These are phyloP conservation scores for Pelagia noctiluca DNA, from an alignment of 30 jellyfish, hydroid and myxozoan genomes.

Conservation along the genomic window DNA sequence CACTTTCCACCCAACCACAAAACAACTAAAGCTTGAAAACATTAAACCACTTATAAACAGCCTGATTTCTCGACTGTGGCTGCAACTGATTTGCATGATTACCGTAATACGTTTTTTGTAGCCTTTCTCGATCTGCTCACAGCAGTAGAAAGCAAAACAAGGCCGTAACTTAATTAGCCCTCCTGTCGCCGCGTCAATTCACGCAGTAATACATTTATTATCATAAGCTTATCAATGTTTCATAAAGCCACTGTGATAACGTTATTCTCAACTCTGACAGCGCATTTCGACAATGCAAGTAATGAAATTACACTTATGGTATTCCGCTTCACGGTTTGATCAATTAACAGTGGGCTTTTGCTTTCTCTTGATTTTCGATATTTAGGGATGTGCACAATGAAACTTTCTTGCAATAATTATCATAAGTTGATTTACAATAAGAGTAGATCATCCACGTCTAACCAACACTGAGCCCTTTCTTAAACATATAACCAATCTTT, in stretches of 20 bases:
- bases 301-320: too few species aligned
- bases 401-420: too few species aligned
- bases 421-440: too few species aligned
- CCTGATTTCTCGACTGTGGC: conserved; percentile 70
- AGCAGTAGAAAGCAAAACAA: neutral
- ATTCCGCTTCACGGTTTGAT: too few species aligned
- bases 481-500: too few species aligned
- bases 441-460: too few species aligned
- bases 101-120: conserved; percentile 60
- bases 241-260: neutral
- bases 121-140: conserved; percentile 28
- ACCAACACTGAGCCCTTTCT: too few species aligned
- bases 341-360: too few species aligned
- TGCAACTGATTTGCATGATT: conserved; percentile 25
- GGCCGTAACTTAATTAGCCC: neutral
- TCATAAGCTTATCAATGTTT: neutral
- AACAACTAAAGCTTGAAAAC: conserved; percentile 60
- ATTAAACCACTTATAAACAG: conserved; percentile 70
- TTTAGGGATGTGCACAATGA: too few species aligned
- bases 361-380: too few species aligned
- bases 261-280: neutral
- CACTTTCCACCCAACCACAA: conserved; percentile 63
- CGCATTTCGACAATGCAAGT: too few species aligned
- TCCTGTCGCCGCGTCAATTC: neutral
- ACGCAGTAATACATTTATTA: neutral